Base-by-base conservation (phyloP, 1,140 invertebrate species). In the Magallana gigas region DNA sequence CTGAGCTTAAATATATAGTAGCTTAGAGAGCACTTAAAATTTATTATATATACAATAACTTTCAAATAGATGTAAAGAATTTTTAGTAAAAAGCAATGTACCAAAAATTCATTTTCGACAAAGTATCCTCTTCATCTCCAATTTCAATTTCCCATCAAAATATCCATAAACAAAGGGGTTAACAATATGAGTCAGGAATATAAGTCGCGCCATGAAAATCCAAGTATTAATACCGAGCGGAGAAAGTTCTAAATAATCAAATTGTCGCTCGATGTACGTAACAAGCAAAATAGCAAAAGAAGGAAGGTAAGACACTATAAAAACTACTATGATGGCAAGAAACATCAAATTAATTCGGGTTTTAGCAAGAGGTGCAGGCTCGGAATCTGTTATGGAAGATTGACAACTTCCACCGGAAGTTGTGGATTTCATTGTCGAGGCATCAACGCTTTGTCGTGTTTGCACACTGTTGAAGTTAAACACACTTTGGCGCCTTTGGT, bases 141-240 rank as follows among this genome's bases (percentile, higher is more conserved):
- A 76, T 76, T 76, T 76, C 11, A 76, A 29, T 76, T 76, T 76
- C 29, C 68, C 68, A 29, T 76, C 68, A 76, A 76, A 76, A 12
- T 76, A 76, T 9, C 68, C 68, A 76, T 76, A 76, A 9, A 76
- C 36, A 29, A 76, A 76, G 18, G 68, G 68, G 8, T 76, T 76
- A 11, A 76, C 23, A 29, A 76, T 76, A 29, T 76, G 68, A 11
- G 12, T 76, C 9, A 76, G 23, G 7, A 29, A 18, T 76, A 76
- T 76, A 18, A 76, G 23, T 29, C 68, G 23, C 23, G 68, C 68
- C 9, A 12, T 29, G 23, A 76, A 36, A 11, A 76, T 76, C 68
- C 68, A 76, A 9, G 23, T 9, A 23, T 76, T 76, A 36, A 76
- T 76, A 11, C 68, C 68, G 0, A 76, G 0, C 1, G 68, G 18